Evolutionary conservation across 2,113 vertebrate species (phyloP), one percentile per base, ranked within the genome.

Genomic region (Lophochroa leadbeateri): DNA sequence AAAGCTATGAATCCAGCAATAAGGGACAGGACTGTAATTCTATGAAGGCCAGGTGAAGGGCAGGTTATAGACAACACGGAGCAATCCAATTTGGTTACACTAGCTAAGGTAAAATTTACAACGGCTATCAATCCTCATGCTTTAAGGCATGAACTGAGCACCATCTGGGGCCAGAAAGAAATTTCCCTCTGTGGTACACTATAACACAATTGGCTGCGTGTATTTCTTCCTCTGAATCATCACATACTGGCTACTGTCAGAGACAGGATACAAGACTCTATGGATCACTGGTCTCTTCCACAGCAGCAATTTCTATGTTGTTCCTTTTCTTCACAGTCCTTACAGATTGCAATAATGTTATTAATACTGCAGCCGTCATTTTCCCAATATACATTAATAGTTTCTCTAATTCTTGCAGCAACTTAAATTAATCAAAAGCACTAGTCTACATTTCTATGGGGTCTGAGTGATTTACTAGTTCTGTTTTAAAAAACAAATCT

Each of bases 331-430:
- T 84, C 20, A 25, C 77, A 92, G 95, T 70, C 91, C 80, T 89
- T 94, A 82, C 96, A 97, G 93, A 95, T 95, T 95, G 93, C 86
- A 88, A 69, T 93, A 90, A 97, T 46, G 87, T 95, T 96, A 97
- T 98, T 98, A 98, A 97, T 97, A 79, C 58, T 39, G 17, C 64
- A 95, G 97, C 37, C 91, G 65, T 90, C 87, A 93, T 97, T 96
- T 95, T 81, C 90, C 87, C 93, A 93, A 92, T 88, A 95, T 65
- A 96, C 72, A 97, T 85, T 91, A 96, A 95, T 55, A 96, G 94
- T 97, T 97, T 94, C 79, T 92, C 87, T 94, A 91, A 96, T 97
- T 96, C 94, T 58, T 58, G 33, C 57, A 58, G 57, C 57, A 58
- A 58, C 57, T 58, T 58, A 58, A 15, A n/a, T 88, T 94, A 83